A percentile compares a stretch with the other conserved stretches of the same genome.
Evolutionary conservation across 2,113 vertebrate species (phyloP).

Genomic region (Megaceryle maxima): DNA sequence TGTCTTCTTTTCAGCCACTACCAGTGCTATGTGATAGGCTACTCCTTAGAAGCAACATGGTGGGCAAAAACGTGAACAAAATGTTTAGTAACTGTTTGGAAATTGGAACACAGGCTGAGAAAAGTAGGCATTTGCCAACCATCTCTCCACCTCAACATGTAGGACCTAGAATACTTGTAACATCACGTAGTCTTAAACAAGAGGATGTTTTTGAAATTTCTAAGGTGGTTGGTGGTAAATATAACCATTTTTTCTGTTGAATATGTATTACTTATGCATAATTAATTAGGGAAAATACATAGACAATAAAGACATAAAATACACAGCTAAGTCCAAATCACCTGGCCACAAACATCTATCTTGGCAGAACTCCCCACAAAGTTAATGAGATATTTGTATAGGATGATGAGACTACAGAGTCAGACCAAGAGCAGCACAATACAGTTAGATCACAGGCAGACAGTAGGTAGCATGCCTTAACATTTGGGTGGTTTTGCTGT

Average conservation of each 20-base stretch:
- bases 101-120: background rate
- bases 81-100: background rate
- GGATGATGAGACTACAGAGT: background rate
- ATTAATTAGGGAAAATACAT: background rate
- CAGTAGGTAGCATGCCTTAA: background rate
- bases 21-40: background rate
- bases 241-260: background rate
- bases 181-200: background rate
- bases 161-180: background rate
- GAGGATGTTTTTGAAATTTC: background rate
- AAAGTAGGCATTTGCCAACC: background rate
- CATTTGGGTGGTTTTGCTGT: background rate
- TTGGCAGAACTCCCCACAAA: background rate
- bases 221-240: background rate
- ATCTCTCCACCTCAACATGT: background rate
- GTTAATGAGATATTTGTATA: background rate
- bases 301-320: background rate
- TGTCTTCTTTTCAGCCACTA: background rate
- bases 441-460: background rate
- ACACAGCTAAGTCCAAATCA: background rate
- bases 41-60: background rate
- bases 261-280: background rate
- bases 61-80: background rate
- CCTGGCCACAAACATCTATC: background rate
- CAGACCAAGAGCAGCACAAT: background rate